Percentiles rank a stretch among this genome's conserved stretches.
phyloP scores from a whole-genome alignment of 1,140 invertebrate genomes.

The Hylyphantes graminicola region DNA sequence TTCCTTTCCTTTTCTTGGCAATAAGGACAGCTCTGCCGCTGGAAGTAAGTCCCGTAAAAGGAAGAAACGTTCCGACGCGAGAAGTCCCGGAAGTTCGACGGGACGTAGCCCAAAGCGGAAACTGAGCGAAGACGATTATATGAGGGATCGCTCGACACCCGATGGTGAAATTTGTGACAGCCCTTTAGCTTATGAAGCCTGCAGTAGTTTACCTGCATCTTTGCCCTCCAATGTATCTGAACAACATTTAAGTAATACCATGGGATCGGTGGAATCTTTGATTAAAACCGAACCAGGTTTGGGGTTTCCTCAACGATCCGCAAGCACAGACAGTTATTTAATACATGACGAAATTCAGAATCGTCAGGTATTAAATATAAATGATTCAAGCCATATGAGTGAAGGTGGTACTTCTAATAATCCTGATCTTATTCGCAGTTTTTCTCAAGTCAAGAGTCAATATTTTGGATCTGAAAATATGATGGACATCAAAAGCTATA shows the following conservation, averaged over 20 bases:
- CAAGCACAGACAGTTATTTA: constrained; percentile 56
- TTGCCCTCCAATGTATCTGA: constrained; percentile 24
- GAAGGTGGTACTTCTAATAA: constrained; percentile 45
- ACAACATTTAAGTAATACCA: constrained; percentile 5
- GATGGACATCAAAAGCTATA: constrained; percentile 26
- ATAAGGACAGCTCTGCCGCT: constrained; percentile 9
- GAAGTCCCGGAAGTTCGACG: constrained; percentile 61
- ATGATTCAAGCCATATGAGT: constrained; percentile 49
- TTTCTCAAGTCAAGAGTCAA: constrained; percentile 53
- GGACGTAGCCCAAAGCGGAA: constrained; percentile 68
- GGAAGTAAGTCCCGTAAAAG: constrained; percentile 62
- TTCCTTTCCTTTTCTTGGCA: constrained; percentile 43
- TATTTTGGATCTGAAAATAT: constrained; percentile 45
- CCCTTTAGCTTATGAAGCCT: constrained; percentile 43
- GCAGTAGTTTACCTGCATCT: constrained; percentile 36
- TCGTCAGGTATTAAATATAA: constrained; percentile 43
- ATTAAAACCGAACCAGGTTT: constrained; percentile 38
- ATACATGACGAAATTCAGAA: constrained; percentile 50
- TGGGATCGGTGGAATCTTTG: constrained; percentile 37
- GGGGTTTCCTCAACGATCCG: constrained; percentile 50
- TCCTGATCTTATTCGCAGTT: constrained; percentile 31
- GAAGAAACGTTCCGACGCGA: constrained; percentile 58
- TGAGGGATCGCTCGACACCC: constrained; percentile 58
- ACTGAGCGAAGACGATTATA: constrained; percentile 64
- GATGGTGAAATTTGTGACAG: constrained; percentile 61